A percentile compares a stretch with the other conserved stretches of the same genome.
Evolutionary conservation across 1,140 invertebrate species (phyloP).

Genomic region (Oryctes rhinoceros): DNA sequence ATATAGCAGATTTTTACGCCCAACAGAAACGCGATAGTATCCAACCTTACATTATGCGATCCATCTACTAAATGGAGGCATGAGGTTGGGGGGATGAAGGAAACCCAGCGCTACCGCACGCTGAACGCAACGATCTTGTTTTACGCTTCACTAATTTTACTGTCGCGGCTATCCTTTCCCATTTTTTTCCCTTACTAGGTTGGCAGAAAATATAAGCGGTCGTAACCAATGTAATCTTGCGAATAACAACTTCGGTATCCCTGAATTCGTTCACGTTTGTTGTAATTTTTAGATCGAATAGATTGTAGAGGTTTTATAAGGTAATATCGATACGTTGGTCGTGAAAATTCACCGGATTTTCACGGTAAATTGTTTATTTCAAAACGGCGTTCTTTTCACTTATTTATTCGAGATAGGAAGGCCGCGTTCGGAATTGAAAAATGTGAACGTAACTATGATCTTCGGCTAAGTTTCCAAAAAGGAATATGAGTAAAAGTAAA

Average conservation of each 20-base stretch:
- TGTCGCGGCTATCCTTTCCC: neutral
- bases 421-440: too few species aligned
- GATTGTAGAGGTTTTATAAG: neutral
- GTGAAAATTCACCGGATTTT: too few species aligned
- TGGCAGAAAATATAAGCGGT: neutral
- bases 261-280: neutral
- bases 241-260: neutral
- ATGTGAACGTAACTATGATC: too few species aligned
- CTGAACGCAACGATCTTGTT: neutral
- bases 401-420: too few species aligned
- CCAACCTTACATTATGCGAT: neutral
- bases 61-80: neutral
- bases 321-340: too few species aligned
- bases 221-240: neutral
- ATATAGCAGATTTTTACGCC: neutral
- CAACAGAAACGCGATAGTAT: neutral
- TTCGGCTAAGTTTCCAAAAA: too few species aligned
- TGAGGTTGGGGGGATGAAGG: too few species aligned
- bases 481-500: too few species aligned
- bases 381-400: too few species aligned
- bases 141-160: conserved; percentile 4
- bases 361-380: too few species aligned
- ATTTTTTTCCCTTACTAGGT: neutral
- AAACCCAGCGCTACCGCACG: neutral
- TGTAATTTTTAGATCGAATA: neutral